Base-by-base conservation (phyloP, 2,113 vertebrate species). In the Mungos mungo region DNA sequence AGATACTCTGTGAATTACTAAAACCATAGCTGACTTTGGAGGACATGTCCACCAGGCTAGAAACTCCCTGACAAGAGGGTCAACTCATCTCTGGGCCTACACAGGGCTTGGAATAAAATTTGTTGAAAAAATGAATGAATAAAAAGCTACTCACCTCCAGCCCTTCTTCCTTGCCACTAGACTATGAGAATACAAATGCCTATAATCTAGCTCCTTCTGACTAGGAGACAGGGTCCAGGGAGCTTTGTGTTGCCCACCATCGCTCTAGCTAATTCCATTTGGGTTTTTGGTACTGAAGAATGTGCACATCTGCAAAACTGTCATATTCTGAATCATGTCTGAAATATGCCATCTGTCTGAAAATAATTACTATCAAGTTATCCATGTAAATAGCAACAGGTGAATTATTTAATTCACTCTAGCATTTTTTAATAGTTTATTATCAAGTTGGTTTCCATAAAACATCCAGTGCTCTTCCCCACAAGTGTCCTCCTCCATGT, bases 291-390 rank as follows among this genome's bases (percentile, higher is more conserved):
- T 82, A 92, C 38, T 79, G 96, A 81, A 23, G 6, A 93, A 77
- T 72, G 12, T 69, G 60, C 3, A 66, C 5, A 95, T 77, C 3
- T 81, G 8, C 68, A 90, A 63, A 47, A 38, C 8, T 92, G 12
- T 50, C 57, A 47, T 54, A 50, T 35, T 90, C 23, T 85, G 38
- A 79, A 69, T 54, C 90, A 54, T 66, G 29, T 84, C 11, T 90
- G 57, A 95, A 95, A 79, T 33, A 90, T 23, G 35, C 35, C 35
- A 85, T 35, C 13, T 72, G 13, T 79, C 13, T 79, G 14, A 79
- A 96, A 94, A 69, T 80, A 83, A 94, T 68, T 72, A 57, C 14
- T 88, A 88, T 25, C 14, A 93, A 72, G 90, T 87, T 90, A 54
- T 71, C 21, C 16, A 68, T 41, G 29, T 74, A 93, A 96, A 92